Evolutionary conservation across 2,797 vertebrate genomes (phyloP).

Genomic region (Coreius guichenoti): DNA sequence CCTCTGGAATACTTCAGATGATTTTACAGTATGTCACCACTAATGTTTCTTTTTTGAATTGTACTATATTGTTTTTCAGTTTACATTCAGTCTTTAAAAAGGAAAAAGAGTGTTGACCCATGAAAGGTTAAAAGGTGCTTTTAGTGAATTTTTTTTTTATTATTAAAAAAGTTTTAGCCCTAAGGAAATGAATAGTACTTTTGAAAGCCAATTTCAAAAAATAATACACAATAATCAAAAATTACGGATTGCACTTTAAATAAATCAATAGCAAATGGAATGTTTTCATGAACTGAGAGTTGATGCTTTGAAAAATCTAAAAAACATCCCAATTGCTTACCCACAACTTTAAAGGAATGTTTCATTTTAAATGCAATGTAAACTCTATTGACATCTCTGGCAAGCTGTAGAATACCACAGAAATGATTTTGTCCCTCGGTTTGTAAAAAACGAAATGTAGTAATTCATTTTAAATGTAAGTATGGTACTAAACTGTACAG

Average conservation of each 20-base stretch:
- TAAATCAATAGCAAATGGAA: conserved; percentile 5
- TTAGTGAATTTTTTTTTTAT: background rate
- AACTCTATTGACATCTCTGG: background rate
- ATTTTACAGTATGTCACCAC: conserved; percentile 5
- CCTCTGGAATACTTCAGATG: background rate
- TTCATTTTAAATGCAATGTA: background rate
- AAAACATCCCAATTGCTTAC: background rate
- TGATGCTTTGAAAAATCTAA: background rate
- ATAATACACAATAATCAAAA: background rate
- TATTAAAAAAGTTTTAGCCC: too few species aligned
- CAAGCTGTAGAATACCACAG: background rate
- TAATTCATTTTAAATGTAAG: background rate
- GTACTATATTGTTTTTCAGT: conserved; percentile 9
- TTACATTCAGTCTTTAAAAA: background rate
- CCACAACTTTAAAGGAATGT: background rate
- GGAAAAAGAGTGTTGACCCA: background rate
- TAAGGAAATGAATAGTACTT: background rate
- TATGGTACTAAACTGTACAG: background rate
- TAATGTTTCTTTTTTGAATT: background rate
- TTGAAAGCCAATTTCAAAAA: background rate
- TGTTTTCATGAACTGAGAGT: background rate
- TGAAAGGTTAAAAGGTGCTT: background rate
- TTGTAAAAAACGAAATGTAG: background rate
- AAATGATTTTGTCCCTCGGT: background rate
- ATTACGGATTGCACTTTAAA: background rate